Conservation (phyloP, 2,888 invertebrate species). For the Podotricha telesiphe region DNA sequence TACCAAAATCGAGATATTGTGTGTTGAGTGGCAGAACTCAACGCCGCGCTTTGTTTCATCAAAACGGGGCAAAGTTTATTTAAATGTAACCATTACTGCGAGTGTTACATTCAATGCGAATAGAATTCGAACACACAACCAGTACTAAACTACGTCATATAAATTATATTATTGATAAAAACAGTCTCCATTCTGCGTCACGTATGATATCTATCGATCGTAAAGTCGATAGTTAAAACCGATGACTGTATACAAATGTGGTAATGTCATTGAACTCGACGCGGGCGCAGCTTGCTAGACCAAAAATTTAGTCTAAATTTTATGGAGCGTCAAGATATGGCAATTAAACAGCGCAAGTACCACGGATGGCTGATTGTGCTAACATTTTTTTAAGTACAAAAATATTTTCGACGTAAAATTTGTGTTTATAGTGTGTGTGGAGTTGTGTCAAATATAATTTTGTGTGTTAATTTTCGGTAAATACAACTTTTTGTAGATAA, state of each 20-base stretch:
- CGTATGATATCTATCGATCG: conserved; percentile 20
- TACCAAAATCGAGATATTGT: no score
- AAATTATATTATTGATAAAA: neutral
- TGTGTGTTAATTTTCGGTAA: no score
- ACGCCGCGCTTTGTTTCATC: no score
- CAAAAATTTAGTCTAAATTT: conserved; percentile 71
- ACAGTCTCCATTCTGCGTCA: conserved; percentile 11
- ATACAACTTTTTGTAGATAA: no score
- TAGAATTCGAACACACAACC: neutral
- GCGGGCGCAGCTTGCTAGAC: conserved; percentile 56
- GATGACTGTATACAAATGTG: conserved; percentile 40
- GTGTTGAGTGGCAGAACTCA: no score
- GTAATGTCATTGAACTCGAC: conserved; percentile 65
- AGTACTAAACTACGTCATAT: neutral
- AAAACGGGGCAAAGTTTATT: no score
- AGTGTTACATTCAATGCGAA: no score
- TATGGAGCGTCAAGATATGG: conserved; percentile 76
- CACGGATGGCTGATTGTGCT: conserved; percentile 62
- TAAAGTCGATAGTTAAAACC: conserved; percentile 28
- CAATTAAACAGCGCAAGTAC: conserved; percentile 70
- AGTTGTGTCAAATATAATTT: neutral
- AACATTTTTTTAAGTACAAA: conserved; percentile 30
- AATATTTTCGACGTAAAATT: neutral
- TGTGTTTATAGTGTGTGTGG: neutral
- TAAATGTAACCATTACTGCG: no score